Conservation (phyloP, 2,113 vertebrate species). For the Triplophysa siluroides region DNA sequence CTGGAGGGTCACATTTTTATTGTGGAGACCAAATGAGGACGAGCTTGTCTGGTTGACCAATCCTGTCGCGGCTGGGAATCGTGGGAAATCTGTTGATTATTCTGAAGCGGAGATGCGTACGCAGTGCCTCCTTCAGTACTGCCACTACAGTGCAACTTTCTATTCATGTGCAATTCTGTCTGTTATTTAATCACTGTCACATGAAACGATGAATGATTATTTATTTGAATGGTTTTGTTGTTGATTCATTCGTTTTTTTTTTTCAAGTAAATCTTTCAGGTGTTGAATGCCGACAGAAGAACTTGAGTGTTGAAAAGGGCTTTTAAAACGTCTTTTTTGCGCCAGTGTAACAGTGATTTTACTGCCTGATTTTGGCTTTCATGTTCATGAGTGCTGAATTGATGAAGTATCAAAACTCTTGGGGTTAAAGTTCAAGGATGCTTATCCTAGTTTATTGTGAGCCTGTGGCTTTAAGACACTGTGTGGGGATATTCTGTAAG, state of each 20-base stretch:
- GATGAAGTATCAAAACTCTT: background rate
- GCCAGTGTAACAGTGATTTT: slow-evolving; percentile 9
- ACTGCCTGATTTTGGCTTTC: background rate
- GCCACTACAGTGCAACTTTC: slow-evolving; percentile 25
- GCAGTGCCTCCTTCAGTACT: slow-evolving; percentile 48
- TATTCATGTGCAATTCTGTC: slow-evolving; percentile 46
- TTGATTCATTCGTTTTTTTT: slow-evolving; percentile 17
- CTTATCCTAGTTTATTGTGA: background rate
- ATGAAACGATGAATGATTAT: slow-evolving; percentile 31
- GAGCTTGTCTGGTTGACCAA: slow-evolving; percentile 16
- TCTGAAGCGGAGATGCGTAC: background rate
- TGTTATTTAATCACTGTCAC: slow-evolving; percentile 22
- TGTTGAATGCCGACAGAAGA: background rate
- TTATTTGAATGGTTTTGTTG: slow-evolving; percentile 30
- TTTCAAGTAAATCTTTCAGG: background rate
- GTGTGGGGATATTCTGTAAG: background rate
- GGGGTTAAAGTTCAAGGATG: background rate
- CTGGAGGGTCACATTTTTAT: background rate
- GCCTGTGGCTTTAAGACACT: background rate
- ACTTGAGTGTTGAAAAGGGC: background rate
- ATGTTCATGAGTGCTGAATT: background rate
- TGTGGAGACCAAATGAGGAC: slow-evolving; percentile 30
- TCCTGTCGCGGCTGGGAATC: slow-evolving; percentile 19
- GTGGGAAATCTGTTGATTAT: slow-evolving; percentile 25
- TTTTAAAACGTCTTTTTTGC: background rate